These are phyloP conservation scores for Cairina moschata DNA, from an alignment of 2,113 vertebrate genomes.

Conservation along the genomic window DNA sequence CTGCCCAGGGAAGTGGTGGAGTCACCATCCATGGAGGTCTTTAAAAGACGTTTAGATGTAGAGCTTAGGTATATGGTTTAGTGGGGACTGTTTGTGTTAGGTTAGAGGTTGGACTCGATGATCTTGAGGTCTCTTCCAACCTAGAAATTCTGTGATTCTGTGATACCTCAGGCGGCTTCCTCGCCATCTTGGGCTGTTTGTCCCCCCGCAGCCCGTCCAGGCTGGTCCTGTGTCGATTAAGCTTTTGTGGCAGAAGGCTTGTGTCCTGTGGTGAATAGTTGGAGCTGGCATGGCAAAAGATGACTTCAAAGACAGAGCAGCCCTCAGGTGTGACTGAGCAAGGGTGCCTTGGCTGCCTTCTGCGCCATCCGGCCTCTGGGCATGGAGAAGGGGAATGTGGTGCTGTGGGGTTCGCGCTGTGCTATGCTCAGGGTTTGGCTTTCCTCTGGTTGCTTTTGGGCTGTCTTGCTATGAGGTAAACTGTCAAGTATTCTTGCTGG, in stretches of 20 bases:
- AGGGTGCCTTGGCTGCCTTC: neutral
- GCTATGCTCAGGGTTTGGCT: rapidly evolving
- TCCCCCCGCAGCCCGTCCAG: rapidly evolving
- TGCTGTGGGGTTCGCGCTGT: neutral
- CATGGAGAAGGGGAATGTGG: rapidly evolving
- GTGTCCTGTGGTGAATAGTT: rapidly evolving
- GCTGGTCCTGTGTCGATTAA: neutral
- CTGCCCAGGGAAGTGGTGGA: no score
- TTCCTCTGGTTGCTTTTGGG: neutral
- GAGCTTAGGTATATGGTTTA: no score
- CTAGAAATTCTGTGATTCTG: no score
- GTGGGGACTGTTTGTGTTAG: no score
- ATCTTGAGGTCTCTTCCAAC: no score
- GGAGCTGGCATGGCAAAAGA: neutral
- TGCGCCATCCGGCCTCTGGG: neutral
- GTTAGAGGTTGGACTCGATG: no score
- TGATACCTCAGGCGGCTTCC: neutral
- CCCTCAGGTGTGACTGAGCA: rapidly evolving
- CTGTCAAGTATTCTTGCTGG: neutral
- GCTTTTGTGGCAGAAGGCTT: neutral
- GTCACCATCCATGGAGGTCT: no score
- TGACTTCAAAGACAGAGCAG: rapidly evolving
- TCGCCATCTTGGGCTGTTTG: rapidly evolving
- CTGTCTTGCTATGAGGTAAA: neutral
- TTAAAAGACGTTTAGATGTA: no score